Evolutionary conservation across 1,140 invertebrate genomes (phyloP).

Genomic region (Lordiphosa mommai): DNA sequence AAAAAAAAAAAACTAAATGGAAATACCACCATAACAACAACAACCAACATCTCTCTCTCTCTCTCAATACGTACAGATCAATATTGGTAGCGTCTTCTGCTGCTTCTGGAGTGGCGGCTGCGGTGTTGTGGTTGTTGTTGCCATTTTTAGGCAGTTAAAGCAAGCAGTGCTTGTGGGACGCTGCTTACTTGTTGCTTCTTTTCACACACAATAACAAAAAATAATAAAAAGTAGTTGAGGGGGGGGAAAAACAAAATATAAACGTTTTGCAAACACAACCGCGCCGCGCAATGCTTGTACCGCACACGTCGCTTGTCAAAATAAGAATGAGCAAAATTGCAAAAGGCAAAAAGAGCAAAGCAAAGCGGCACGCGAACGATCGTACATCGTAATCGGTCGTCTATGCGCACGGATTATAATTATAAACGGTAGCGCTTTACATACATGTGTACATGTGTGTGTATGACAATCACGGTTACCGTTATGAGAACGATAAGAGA

Average conservation of each 20-base stretch:
- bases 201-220: not conserved
- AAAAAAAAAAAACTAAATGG: no score
- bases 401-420: constrained; percentile 43
- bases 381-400: constrained; percentile 26
- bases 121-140: constrained; percentile 25
- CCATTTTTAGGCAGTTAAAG: no score
- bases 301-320: constrained; percentile 66
- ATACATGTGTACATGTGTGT: not conserved
- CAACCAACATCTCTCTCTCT: no score
- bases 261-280: not conserved
- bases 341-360: constrained; percentile 10
- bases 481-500: constrained; percentile 37
- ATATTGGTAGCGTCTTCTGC: no score
- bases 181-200: not conserved
- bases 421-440: constrained; percentile 35
- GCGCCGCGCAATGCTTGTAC: constrained; percentile 41
- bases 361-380: constrained; percentile 61
- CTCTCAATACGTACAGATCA: no score
- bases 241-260: constrained; percentile 23
- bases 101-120: not conserved
- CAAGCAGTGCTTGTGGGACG: no score
- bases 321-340: constrained; percentile 61
- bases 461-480: constrained; percentile 16
- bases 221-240: not conserved
- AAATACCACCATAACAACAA: no score